Evolutionary conservation across 2,113 vertebrate species (phyloP).

Genomic region (Aplodontia rufa): DNA sequence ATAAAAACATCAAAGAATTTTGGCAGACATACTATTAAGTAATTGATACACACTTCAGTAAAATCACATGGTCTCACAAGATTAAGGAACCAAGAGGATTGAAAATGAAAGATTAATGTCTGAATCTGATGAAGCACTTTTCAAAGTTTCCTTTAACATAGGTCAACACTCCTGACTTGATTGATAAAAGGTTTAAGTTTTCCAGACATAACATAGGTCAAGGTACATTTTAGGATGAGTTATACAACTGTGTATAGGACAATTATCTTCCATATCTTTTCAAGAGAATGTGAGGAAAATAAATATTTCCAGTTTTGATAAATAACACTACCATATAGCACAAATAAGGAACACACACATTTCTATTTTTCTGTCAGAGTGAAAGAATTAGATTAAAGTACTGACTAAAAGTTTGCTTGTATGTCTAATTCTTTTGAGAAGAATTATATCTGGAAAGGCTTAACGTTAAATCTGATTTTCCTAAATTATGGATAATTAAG

Average conservation of each 20-base stretch:
- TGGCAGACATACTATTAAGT: not conserved
- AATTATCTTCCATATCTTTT: not conserved
- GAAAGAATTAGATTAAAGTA: not conserved
- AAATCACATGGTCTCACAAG: not conserved
- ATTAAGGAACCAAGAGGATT: not conserved
- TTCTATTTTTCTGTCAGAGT: not conserved
- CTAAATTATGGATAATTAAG: constrained; percentile 28
- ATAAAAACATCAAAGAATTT: not conserved
- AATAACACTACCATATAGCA: not conserved
- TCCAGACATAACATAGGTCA: not conserved
- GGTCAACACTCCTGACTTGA: not conserved
- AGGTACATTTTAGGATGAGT: not conserved
- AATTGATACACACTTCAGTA: not conserved
- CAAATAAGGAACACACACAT: not conserved
- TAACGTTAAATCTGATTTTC: not conserved
- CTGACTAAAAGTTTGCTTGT: not conserved
- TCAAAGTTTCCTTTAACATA: not conserved
- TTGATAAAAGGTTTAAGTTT: not conserved
- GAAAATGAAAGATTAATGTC: not conserved
- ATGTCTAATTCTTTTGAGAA: not conserved
- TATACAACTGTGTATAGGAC: not conserved
- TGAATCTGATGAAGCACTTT: not conserved
- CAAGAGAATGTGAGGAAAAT: not conserved
- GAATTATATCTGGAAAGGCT: not conserved
- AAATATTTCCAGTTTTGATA: not conserved